Evolutionary conservation across 2,113 vertebrate genomes (phyloP).

Genomic region (Heterochromis multidens): DNA sequence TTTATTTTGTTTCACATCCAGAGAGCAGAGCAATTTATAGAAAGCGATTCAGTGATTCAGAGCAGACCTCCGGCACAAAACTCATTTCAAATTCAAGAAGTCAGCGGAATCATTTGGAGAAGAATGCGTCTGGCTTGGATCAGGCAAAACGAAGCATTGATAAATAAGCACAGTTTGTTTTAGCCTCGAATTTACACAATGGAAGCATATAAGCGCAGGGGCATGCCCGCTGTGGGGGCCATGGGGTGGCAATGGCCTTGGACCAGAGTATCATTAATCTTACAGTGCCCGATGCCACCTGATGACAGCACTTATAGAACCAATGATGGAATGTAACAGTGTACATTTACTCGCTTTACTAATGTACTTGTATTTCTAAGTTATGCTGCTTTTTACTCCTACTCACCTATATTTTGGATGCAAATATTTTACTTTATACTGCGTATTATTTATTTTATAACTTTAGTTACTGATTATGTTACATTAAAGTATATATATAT

Average conservation of each 20-base stretch:
- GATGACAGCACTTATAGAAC: not conserved
- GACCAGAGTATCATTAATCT: not conserved
- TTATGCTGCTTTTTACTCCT: not conserved
- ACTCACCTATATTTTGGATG: not conserved
- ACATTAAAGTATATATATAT: not conserved
- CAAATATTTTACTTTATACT: not conserved
- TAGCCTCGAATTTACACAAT: not conserved
- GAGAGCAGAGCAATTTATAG: conserved; percentile 25
- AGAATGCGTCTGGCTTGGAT: conserved; percentile 52
- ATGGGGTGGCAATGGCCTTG: not conserved
- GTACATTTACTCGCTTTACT: not conserved
- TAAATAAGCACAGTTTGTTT: conserved; percentile 15
- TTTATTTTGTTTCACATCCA: conserved; percentile 46
- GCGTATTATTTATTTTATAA: not conserved
- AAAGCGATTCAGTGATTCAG: conserved; percentile 48
- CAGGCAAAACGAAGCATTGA: conserved; percentile 19
- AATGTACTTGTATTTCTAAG: too few relatives aligned
- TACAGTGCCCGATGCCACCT: not conserved
- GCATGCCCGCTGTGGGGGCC: not conserved
- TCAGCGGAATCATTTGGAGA: conserved; percentile 48
- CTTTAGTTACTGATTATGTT: not conserved
- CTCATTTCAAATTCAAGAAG: conserved; percentile 56
- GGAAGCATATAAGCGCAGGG: not conserved
- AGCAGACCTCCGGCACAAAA: conserved; percentile 30
- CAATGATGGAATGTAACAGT: not conserved